Base-by-base conservation (phyloP, 2,888 invertebrate species). In the Pterostichus niger region DNA sequence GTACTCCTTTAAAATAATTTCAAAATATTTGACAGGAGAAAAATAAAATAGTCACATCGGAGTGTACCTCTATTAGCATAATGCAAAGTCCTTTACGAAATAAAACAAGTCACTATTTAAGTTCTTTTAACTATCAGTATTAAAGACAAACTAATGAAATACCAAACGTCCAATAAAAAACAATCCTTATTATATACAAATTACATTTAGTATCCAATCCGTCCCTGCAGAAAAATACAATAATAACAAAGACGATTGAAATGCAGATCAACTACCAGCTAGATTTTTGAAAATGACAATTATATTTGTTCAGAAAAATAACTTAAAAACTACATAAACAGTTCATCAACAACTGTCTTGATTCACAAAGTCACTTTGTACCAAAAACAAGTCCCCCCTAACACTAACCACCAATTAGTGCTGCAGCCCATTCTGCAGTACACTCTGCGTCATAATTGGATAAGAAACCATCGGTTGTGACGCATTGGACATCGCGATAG, bases 381-480 rank as follows among this genome's bases (percentile, higher is more conserved):
- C 79, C 78, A 78, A 78, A 78, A 78, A 78, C 35, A 59, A 78
- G 4, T 31, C 31, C 35, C 10, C 11, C 6, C n/a, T 13, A 11
- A 11, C 24, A 11, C 17, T 52, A 84, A 80, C 24, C 24, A 24
- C 24, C 24, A 24, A 24, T 24, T 24, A 24, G 24, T 85, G 77
- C 56, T 56, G 84, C 6, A 84, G 59, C 11, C 82, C 84, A 61
- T 84, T 86, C 84, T 87, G 89, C 15, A 89, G 85, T 83, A 92
- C 90, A 84, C 91, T 91, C 85, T 93, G 93, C 13, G 93, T 93
- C 92, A 94, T 93, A 68, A 94, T 93, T 1, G 94, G 94, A 87
- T 93, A 94, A 0, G 94, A 93, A 71, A 94, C 93, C 87, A 94
- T 91, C 1, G 93, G 92, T 81, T 92, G 92, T 0, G 92, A 91